These are phyloP conservation scores for Pogonomyrmex barbatus DNA, from an alignment of 1,140 invertebrate species.

Conservation along the genomic window DNA sequence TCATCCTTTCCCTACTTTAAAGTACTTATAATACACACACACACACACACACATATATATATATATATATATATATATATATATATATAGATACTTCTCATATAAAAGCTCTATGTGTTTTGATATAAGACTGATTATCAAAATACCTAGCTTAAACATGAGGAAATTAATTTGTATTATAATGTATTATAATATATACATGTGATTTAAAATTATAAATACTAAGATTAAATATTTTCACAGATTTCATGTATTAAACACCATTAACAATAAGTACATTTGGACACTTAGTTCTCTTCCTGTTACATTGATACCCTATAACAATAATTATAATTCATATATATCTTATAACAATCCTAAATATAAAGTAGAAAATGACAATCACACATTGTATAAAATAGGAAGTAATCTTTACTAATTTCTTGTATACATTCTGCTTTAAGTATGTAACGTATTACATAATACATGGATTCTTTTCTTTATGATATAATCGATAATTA, in stretches of 20 bases:
- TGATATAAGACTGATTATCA: background rate
- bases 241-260: conserved; percentile 60
- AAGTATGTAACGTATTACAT: conserved; percentile 57
- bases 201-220: background rate
- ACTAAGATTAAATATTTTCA: conserved; percentile 54
- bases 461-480: conserved; percentile 31
- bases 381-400: conserved; percentile 69
- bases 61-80: background rate
- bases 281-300: conserved; percentile 49
- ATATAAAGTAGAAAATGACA: conserved; percentile 69
- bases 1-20: background rate
- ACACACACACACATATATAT: no score
- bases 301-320: conserved; percentile 50
- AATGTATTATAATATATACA: no score
- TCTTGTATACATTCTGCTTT: conserved; percentile 47
- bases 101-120: background rate
- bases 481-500: conserved; percentile 30
- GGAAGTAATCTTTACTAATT: conserved; percentile 61
- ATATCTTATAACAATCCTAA: conserved; percentile 67
- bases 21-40: background rate
- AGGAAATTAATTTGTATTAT: conserved; percentile 28
- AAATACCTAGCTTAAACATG: background rate
- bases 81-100: conserved; percentile 1
- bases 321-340: conserved; percentile 66
- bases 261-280: conserved; percentile 65